These are phyloP conservation scores for Callospermophilus lateralis DNA, from an alignment of 2,113 vertebrate genomes.

Conservation along the genomic window DNA sequence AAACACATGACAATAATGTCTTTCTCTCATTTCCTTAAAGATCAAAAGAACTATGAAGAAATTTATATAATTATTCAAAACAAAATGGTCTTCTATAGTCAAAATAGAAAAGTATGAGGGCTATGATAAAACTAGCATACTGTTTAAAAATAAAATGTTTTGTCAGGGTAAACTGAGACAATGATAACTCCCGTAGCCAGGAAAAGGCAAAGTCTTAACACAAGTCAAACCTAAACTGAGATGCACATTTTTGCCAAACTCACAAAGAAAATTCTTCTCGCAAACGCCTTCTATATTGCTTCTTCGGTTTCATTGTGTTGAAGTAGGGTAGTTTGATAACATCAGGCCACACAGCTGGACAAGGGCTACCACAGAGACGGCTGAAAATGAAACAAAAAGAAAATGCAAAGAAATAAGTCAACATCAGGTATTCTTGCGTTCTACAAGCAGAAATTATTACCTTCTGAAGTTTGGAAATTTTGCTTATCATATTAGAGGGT, in stretches of 20 bases:
- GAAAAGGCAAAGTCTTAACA: constrained; percentile 38
- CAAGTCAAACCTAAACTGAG: not conserved
- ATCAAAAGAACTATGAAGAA: constrained; percentile 13
- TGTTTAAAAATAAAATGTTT: constrained; percentile 31
- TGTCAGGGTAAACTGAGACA: not conserved
- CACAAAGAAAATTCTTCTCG: constrained; percentile 98
- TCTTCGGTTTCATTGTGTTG: constrained; percentile 99
- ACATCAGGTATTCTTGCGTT: constrained; percentile 18
- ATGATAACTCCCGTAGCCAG: not conserved
- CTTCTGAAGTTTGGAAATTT: constrained; percentile 7
- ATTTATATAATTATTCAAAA: constrained; percentile 47
- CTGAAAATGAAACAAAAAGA: constrained; percentile 85
- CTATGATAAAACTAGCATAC: not conserved
- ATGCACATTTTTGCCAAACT: constrained; percentile 75
- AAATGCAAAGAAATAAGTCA: constrained; percentile 6
- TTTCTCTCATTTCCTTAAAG: constrained; percentile 47
- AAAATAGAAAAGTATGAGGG: constrained; percentile 45
- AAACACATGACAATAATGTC: constrained; percentile 12
- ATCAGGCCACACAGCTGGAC: constrained; percentile 98
- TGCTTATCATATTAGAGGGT: constrained; percentile 39
- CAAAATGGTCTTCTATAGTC: constrained; percentile 47
- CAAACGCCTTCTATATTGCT: constrained; percentile 96
- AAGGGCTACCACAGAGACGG: constrained; percentile 97
- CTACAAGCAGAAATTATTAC: constrained; percentile 56
- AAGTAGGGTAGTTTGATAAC: constrained; percentile 99